Evolutionary conservation across 1,140 invertebrate species (phyloP).

Genomic region (Orchesella cincta): DNA sequence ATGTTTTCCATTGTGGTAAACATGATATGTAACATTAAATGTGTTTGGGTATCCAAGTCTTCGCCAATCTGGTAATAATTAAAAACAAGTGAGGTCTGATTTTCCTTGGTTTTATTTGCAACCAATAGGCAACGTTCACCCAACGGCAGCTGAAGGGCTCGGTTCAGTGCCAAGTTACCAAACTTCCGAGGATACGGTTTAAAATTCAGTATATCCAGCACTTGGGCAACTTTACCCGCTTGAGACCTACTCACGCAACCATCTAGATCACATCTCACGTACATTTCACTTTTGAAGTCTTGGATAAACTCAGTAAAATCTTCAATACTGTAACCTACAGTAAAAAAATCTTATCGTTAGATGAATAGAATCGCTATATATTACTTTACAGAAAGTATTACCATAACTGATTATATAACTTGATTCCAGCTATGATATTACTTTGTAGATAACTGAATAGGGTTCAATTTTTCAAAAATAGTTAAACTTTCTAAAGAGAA

Average conservation of each 20-base stretch:
- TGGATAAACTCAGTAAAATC: not conserved
- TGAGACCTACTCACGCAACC: not conserved
- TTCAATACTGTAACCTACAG: not conserved
- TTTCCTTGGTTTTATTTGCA: not conserved
- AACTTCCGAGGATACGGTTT: not conserved
- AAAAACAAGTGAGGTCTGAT: not conserved
- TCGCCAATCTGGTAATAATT: not conserved
- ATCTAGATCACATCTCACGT: not conserved
- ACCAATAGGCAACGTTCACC: not conserved
- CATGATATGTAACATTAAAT: not conserved
- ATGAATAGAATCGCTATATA: too few species aligned
- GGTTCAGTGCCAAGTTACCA: not conserved
- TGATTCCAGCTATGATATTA: not conserved
- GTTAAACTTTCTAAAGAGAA: too few species aligned
- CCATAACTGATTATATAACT: not conserved
- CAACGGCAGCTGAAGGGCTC: not conserved
- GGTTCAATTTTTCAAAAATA: too few species aligned
- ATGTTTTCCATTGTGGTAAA: not conserved
- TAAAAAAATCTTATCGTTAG: too few species aligned
- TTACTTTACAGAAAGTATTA: too few species aligned
- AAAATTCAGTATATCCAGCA: not conserved
- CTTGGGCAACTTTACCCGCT: not conserved
- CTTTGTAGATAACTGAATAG: too few species aligned
- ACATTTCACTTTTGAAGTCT: not conserved
- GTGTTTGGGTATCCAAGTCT: too few species aligned